Evolutionary conservation across 2,888 invertebrate species (phyloP).

Genomic region (Chalcis sispes): DNA sequence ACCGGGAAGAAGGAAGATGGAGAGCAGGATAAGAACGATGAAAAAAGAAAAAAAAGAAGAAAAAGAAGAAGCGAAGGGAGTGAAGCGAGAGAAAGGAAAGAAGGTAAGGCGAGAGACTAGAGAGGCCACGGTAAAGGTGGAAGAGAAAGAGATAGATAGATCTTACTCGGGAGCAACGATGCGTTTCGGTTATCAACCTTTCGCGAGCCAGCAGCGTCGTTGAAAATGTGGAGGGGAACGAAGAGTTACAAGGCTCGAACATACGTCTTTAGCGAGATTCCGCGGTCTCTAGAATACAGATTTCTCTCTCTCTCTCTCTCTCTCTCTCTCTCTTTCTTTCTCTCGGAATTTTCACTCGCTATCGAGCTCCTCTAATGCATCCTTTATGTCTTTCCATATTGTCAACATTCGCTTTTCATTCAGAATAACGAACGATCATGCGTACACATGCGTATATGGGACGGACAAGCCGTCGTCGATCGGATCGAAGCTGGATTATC

Average conservation of each 20-base stretch:
- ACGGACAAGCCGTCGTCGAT: not conserved
- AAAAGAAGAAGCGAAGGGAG: not conserved
- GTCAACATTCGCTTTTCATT: too few relatives aligned
- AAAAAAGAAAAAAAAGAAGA: conserved; percentile 13
- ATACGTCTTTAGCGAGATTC: not conserved
- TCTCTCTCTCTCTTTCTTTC: not conserved
- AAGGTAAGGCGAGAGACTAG: not conserved
- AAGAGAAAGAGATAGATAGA: not conserved
- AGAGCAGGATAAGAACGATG: not conserved
- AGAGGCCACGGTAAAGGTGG: not conserved
- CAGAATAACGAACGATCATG: too few relatives aligned
- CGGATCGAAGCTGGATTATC: not conserved
- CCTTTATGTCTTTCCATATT: too few relatives aligned
- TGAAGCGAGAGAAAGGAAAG: not conserved
- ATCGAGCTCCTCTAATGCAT: too few relatives aligned
- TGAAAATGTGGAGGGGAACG: not conserved
- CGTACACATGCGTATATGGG: too few relatives aligned
- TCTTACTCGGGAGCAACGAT: conserved; percentile 69
- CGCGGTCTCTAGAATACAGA: not conserved
- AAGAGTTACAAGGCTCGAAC: not conserved
- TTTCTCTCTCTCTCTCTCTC: not conserved
- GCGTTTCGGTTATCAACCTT: conserved; percentile 75
- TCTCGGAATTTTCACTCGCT: too few relatives aligned
- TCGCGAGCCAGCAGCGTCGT: not conserved
- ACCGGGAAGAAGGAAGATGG: not conserved